Conservation (phyloP, 1,140 invertebrate genomes). For the Euwallacea similis region DNA sequence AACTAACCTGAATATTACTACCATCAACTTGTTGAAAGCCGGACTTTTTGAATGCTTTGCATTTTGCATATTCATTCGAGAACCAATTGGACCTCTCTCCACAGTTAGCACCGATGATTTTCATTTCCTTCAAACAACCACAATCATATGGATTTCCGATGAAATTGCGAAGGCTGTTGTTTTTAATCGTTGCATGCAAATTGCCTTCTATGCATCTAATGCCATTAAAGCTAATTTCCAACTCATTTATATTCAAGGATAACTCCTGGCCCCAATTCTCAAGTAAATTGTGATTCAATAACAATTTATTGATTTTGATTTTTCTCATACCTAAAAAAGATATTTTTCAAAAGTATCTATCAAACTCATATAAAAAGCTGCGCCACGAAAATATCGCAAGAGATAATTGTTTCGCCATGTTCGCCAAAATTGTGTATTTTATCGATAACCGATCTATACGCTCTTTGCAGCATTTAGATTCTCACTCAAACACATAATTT, state of each 20-base stretch:
- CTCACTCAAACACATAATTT: too few relatives aligned
- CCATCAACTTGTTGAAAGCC: too few relatives aligned
- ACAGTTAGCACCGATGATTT: constrained; percentile 12
- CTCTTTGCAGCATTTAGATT: too few relatives aligned
- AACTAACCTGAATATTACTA: not conserved
- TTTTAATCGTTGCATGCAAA: constrained; percentile 26
- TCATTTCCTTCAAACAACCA: constrained; percentile 26
- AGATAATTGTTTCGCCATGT: too few relatives aligned
- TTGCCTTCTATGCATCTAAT: constrained; percentile 24
- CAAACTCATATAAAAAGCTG: too few relatives aligned
- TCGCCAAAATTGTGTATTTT: too few relatives aligned
- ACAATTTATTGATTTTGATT: constrained; percentile 9
- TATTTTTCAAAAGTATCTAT: too few relatives aligned
- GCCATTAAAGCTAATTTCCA: constrained; percentile 25
- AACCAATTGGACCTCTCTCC: constrained; percentile 22
- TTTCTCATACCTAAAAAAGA: too few relatives aligned
- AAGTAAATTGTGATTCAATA: constrained; percentile 28
- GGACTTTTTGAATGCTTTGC: constrained; percentile 1
- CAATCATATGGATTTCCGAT: constrained; percentile 27
- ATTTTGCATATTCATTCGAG: constrained; percentile 13
- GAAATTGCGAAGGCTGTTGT: constrained; percentile 23
- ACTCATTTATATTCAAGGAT: constrained; percentile 29
- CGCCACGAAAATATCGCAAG: too few relatives aligned
- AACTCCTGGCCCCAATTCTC: constrained; percentile 19
- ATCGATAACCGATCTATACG: too few relatives aligned